A percentile compares a stretch with the other conserved stretches of the same genome.
Evolutionary conservation across 2,797 vertebrate species (phyloP).

Genomic region (Eulemur rubriventer): DNA sequence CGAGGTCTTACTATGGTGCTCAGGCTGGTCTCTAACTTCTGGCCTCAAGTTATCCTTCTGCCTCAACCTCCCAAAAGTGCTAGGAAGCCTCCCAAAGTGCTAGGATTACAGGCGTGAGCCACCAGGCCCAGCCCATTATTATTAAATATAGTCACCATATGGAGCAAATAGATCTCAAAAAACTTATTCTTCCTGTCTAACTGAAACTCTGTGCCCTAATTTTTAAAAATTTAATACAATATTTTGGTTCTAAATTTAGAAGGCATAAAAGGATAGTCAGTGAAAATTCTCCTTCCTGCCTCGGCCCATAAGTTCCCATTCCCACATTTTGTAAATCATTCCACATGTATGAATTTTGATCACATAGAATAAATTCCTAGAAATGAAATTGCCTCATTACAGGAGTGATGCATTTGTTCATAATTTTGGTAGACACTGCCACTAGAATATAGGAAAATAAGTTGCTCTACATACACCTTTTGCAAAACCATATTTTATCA

Average conservation of each 20-base stretch:
- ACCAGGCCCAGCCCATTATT: background rate
- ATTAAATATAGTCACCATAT: background rate
- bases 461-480: background rate
- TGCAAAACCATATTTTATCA: background rate
- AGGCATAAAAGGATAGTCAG: background rate
- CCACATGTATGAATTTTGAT: background rate
- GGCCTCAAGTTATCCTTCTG: background rate
- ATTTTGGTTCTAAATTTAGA: constrained; percentile 1
- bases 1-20: background rate
- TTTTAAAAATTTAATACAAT: background rate
- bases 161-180: background rate
- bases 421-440: background rate
- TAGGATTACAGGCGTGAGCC: background rate
- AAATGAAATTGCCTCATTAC: background rate
- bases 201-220: background rate
- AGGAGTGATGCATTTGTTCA: background rate
- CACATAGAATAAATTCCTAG: background rate
- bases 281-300: background rate
- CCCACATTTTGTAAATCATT: background rate
- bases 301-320: background rate
- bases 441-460: background rate
- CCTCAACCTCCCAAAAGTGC: background rate
- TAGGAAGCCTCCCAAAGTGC: background rate
- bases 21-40: background rate
- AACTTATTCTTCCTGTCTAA: background rate